phyloP scores from a whole-genome alignment of 2,888 invertebrate genomes.

The Cheilosia vernalis region DNA sequence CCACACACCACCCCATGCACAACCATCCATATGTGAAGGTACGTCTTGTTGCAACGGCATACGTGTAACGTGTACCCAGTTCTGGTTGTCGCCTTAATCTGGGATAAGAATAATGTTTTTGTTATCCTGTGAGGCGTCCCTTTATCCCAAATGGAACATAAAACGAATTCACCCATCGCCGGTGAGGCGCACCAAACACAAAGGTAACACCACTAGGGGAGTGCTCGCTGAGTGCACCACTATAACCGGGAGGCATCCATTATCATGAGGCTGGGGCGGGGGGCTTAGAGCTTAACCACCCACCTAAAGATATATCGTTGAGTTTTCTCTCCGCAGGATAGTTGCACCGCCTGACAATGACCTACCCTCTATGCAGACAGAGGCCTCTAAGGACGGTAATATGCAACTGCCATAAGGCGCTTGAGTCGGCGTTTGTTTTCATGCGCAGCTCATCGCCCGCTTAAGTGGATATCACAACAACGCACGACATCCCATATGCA shows the following conservation, averaged over 20 bases:
- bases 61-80: slow-evolving; percentile 44
- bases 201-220: slow-evolving; percentile 51
- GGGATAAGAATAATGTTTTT: slow-evolving; percentile 75
- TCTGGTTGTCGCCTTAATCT: slow-evolving; percentile 70
- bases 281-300: not conserved
- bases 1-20: not conserved
- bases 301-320: slow-evolving; percentile 17
- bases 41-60: slow-evolving; percentile 37
- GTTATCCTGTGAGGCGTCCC: slow-evolving; percentile 71
- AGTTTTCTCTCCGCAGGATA: slow-evolving; percentile 33
- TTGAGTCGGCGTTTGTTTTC: slow-evolving; percentile 7
- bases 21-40: not conserved
- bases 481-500: slow-evolving; percentile 16
- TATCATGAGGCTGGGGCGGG: slow-evolving; percentile 45
- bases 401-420: slow-evolving; percentile 43
- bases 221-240: slow-evolving; percentile 17
- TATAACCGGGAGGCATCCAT: slow-evolving; percentile 46
- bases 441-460: slow-evolving; percentile 40
- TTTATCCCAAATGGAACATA: slow-evolving; percentile 70
- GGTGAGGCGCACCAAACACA: slow-evolving; percentile 51
- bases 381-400: slow-evolving; percentile 43
- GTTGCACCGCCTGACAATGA: slow-evolving; percentile 54
- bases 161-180: slow-evolving; percentile 69
- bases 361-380: slow-evolving; percentile 23
- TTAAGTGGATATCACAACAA: slow-evolving; percentile 57